These are phyloP conservation scores for Corythoichthys intestinalis DNA, from an alignment of 2,113 vertebrate genomes.

Conservation along the genomic window DNA sequence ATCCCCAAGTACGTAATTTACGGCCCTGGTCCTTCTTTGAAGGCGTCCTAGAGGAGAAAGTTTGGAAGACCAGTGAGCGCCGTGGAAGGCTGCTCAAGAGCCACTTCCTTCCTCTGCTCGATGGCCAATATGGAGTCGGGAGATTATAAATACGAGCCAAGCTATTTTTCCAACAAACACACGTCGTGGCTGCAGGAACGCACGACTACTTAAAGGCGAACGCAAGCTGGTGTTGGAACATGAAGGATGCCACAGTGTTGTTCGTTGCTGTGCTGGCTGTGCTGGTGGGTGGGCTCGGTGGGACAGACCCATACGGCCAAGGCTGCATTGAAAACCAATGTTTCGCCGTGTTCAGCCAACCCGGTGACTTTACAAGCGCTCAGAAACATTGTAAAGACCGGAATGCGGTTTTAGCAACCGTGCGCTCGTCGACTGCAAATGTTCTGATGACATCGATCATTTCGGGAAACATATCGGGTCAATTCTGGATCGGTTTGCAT, in stretches of 20 bases:
- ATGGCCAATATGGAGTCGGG: constrained; percentile 36
- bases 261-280: constrained; percentile 27
- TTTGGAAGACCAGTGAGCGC: constrained; percentile 3
- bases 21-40: constrained; percentile 19
- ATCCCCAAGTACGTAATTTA: constrained; percentile 30
- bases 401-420: constrained; percentile 49
- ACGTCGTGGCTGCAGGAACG: background rate
- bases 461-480: constrained; percentile 27
- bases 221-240: constrained; percentile 23
- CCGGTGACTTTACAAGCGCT: constrained; percentile 35
- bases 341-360: constrained; percentile 17
- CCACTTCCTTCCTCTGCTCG: constrained; percentile 53
- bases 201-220: constrained; percentile 4
- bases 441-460: constrained; percentile 21
- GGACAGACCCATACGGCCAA: constrained; percentile 3
- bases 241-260: constrained; percentile 40
- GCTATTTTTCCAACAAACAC: constrained; percentile 17
- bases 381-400: constrained; percentile 15
- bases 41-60: constrained; percentile 4
- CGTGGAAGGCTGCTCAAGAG: constrained; percentile 7
- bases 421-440: constrained; percentile 31
- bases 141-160: constrained; percentile 50
- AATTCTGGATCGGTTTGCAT: constrained; percentile 68
- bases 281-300: constrained; percentile 12
- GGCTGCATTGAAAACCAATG: constrained; percentile 56